These are phyloP conservation scores for Poeciliopsis turrubarensis DNA, from an alignment of 2,113 vertebrate species.

Conservation along the genomic window DNA sequence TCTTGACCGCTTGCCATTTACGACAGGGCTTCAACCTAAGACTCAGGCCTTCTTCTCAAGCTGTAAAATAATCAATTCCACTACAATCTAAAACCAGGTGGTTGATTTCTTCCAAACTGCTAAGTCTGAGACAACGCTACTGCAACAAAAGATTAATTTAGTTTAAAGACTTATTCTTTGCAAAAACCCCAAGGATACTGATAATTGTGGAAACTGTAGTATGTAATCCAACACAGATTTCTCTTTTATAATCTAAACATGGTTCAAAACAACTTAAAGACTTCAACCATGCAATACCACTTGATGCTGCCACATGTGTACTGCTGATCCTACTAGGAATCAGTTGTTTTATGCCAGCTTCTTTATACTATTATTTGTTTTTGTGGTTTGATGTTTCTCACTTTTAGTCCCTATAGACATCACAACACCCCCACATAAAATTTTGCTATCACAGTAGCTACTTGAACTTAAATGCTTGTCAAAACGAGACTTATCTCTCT, in stretches of 20 bases:
- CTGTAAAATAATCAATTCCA: neutral
- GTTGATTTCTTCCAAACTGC: neutral
- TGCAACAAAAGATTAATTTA: neutral
- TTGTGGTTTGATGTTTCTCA: neutral
- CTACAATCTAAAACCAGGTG: neutral
- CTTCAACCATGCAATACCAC: neutral
- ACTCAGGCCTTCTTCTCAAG: neutral
- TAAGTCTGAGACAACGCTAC: neutral
- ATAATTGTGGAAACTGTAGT: neutral
- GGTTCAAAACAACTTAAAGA: neutral
- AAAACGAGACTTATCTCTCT: neutral
- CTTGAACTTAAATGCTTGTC: constrained; percentile 2
- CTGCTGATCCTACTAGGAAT: neutral
- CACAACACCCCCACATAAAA: neutral
- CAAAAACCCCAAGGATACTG: neutral
- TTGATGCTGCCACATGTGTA: neutral
- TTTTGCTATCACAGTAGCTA: neutral
- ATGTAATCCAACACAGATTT: neutral
- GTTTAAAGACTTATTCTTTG: too few relatives aligned
- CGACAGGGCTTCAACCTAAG: neutral
- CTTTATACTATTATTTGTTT: constrained; percentile 1
- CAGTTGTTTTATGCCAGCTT: neutral
- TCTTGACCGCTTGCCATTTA: too few relatives aligned
- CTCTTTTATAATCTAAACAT: neutral
- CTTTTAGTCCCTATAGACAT: neutral